phyloP scores from a whole-genome alignment of 2,888 invertebrate genomes.

The Oegoconia quadripuncta region DNA sequence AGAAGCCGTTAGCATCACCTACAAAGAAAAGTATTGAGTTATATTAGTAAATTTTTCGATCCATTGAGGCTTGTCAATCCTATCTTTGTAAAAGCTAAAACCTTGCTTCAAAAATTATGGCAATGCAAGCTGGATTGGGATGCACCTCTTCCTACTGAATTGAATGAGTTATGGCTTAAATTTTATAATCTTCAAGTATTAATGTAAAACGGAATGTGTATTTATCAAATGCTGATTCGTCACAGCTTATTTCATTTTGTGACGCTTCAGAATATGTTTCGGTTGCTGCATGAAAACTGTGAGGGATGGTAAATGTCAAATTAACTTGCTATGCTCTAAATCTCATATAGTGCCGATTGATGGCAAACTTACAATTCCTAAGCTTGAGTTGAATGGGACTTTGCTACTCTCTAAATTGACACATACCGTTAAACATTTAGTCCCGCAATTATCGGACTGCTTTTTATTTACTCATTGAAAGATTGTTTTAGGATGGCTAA shows the following conservation, averaged over 20 bases:
- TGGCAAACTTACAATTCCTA: constrained; percentile 9
- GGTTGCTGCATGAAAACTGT: constrained; percentile 11
- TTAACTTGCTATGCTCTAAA: constrained; percentile 11
- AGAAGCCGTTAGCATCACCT: background rate
- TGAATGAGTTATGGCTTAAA: background rate
- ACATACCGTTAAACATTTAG: background rate
- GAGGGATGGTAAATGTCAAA: background rate
- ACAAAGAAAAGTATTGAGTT: constrained; percentile 1
- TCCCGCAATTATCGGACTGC: background rate
- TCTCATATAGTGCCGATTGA: constrained; percentile 8
- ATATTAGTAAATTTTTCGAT: constrained; percentile 3
- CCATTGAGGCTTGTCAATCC: constrained; percentile 5
- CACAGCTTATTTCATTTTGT: background rate
- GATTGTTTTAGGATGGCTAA: constrained; percentile 14
- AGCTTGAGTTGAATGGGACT: constrained; percentile 12
- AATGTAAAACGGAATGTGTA: background rate
- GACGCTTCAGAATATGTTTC: constrained; percentile 1
- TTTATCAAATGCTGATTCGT: background rate
- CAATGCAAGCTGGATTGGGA: background rate
- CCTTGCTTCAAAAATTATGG: constrained; percentile 3
- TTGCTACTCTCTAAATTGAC: constrained; percentile 7
- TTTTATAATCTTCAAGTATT: background rate
- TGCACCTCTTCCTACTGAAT: background rate
- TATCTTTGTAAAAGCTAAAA: constrained; percentile 1
- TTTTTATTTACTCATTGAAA: constrained; percentile 12